Conservation (phyloP, 1,140 invertebrate genomes). For the Sminthurides bifidus region DNA sequence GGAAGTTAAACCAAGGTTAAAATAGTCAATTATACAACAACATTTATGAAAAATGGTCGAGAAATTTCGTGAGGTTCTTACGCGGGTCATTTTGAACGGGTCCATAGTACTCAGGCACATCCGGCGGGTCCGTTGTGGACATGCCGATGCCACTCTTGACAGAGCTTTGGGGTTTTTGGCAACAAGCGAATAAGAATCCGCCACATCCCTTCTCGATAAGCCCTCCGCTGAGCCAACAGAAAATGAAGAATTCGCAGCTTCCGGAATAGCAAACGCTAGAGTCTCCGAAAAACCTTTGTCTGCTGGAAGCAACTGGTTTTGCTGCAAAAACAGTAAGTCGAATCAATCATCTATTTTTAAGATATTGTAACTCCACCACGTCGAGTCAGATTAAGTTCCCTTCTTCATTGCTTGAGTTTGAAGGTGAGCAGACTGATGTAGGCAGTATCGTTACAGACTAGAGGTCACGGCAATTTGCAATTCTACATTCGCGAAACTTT, state of each 20-base stretch:
- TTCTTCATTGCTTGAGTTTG: too few relatives aligned
- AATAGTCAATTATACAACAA: neutral
- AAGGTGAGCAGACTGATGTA: too few relatives aligned
- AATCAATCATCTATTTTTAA: neutral
- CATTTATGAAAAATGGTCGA: neutral
- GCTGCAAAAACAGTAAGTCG: slow-evolving; percentile 3
- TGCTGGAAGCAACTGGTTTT: neutral
- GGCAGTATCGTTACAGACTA: too few relatives aligned
- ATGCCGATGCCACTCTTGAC: slow-evolving; percentile 47
- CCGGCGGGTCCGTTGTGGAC: slow-evolving; percentile 31
- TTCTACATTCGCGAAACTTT: too few relatives aligned
- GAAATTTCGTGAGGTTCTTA: slow-evolving; percentile 30
- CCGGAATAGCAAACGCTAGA: slow-evolving; percentile 51
- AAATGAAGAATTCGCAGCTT: slow-evolving; percentile 79
- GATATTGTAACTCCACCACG: neutral
- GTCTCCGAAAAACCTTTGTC: slow-evolving; percentile 35
- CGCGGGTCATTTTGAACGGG: slow-evolving; percentile 42
- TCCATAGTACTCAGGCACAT: slow-evolving; percentile 42
- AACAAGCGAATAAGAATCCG: slow-evolving; percentile 73
- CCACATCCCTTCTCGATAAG: slow-evolving; percentile 71
- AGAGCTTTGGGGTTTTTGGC: slow-evolving; percentile 56
- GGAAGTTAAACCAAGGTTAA: slow-evolving; percentile 6
- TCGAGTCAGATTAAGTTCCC: too few relatives aligned
- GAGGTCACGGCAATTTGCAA: neutral
- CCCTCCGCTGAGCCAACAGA: slow-evolving; percentile 69